Conservation (phyloP, 2,113 vertebrate species). For the Tylochromis polylepis region DNA sequence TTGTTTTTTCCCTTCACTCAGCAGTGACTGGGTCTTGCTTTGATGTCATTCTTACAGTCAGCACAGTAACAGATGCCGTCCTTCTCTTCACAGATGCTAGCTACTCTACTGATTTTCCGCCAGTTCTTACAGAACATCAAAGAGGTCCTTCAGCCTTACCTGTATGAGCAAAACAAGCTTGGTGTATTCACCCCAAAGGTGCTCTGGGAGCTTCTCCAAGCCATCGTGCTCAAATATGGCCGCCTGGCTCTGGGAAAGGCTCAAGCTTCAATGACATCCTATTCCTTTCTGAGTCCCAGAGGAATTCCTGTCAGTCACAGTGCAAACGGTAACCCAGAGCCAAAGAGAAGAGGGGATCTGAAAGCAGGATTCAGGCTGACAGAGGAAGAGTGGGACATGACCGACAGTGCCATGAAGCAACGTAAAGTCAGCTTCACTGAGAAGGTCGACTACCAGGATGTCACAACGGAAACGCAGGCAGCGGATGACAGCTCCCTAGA, state of each 20-base stretch:
- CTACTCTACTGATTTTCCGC: conserved; percentile 91
- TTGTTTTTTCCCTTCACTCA: background rate
- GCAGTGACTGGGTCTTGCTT: background rate
- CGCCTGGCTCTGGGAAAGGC: conserved; percentile 61
- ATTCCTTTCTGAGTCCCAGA: conserved; percentile 56
- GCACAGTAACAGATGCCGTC: background rate
- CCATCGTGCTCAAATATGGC: conserved; percentile 75
- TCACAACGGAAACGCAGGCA: conserved; percentile 6
- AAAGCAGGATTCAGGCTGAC: conserved; percentile 87
- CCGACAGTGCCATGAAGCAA: conserved; percentile 84
- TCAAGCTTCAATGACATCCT: conserved; percentile 54
- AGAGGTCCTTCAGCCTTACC: conserved; percentile 91
- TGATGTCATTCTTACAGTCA: background rate
- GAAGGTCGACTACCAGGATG: conserved; percentile 75
- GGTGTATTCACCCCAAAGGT: conserved; percentile 80
- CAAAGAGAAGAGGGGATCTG: conserved; percentile 59
- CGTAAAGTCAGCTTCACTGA: conserved; percentile 93
- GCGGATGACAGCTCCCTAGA: conserved; percentile 79
- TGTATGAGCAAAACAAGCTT: conserved; percentile 84
- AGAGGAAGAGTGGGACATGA: conserved; percentile 83
- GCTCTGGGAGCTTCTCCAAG: conserved; percentile 77
- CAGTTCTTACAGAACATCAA: conserved; percentile 94
- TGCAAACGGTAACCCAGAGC: conserved; percentile 19
- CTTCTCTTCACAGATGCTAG: conserved; percentile 81
- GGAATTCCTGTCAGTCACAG: conserved; percentile 13